Base-by-base conservation (phyloP, 2,797 vertebrate species). In the Myotis findleyi region DNA sequence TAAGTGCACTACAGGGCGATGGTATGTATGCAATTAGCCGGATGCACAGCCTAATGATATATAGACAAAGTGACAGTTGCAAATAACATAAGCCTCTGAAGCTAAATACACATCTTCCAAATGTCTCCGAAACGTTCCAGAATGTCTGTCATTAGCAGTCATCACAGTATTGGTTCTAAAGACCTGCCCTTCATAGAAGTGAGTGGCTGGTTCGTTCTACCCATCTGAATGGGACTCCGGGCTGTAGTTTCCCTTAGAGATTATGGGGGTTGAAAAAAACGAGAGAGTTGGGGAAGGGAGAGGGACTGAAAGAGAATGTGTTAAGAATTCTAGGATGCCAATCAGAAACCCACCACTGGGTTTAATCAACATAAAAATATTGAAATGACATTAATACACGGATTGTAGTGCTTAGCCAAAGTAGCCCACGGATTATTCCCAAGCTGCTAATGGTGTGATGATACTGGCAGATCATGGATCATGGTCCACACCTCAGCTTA, bases 1-100 rank as follows among this genome's bases (percentile, higher is more conserved):
- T 82, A 96, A 94, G 83, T 89, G 96, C 76, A 30, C 66, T 91
- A 77, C 47, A 72, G 80, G 66, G n/a, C 66, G 53, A 96, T 16
- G 71, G 81, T 51, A 77, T 27, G 7, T n/a, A 20, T 59, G 87
- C 77, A 87, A 44, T 89, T 92, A 95, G 80, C 80, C 85, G 55
- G 14, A 93, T 10, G 36, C 59, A 82, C 33, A 25, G 21, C 23
- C 53, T 92, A 89, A 71, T 85, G 68, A 81, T 72, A 79, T 71
- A 53, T 6, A 89, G 64, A 25, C 81, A 79, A 89, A 71, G 59
- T 69, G 84, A 64, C 81, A 77, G 51, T 9, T 82, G 36, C 49
- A 87, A 95, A 73, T 85, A 83, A 64, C n/a, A 71, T 36, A 57
- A 85, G 72, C 49, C 73, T 90, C 49, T 81, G 62, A 59, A 44